Conservation (phyloP, 2,113 vertebrate genomes). For the Plestiodon gilberti region DNA sequence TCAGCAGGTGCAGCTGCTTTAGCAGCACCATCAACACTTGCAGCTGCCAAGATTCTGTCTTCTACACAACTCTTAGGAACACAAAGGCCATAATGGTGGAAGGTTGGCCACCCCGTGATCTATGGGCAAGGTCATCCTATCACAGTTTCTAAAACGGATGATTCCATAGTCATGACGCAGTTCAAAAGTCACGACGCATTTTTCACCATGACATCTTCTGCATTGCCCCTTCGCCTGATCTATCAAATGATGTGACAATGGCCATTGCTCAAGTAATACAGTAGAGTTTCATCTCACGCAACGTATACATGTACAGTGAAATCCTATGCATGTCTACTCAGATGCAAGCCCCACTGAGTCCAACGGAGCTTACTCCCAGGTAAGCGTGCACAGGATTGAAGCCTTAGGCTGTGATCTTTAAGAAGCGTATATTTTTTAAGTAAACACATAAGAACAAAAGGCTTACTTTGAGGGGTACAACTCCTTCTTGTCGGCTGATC, state of each 20-base stretch:
- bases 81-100: too few species aligned
- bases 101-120: too few species aligned
- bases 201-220: neutral
- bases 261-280: neutral
- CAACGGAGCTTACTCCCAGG: too few species aligned
- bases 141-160: neutral
- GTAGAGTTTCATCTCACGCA: neutral
- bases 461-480: conserved; percentile 84
- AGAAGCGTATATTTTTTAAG: too few species aligned
- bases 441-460: neutral
- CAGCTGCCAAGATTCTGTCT: too few species aligned
- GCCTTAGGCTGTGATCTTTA: too few species aligned
- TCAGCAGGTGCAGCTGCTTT: too few species aligned
- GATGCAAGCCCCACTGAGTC: too few species aligned
- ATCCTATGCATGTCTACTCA: neutral
- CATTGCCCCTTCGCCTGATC: neutral
- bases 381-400: too few species aligned
- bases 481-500: conserved; percentile 86
- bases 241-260: neutral
- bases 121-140: neutral
- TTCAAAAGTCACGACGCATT: neutral
- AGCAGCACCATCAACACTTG: too few species aligned
- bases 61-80: too few species aligned
- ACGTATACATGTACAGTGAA: neutral
- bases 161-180: neutral